These are phyloP conservation scores for Peromyscus melanophrys DNA, from an alignment of 2,797 vertebrate species.

Conservation along the genomic window DNA sequence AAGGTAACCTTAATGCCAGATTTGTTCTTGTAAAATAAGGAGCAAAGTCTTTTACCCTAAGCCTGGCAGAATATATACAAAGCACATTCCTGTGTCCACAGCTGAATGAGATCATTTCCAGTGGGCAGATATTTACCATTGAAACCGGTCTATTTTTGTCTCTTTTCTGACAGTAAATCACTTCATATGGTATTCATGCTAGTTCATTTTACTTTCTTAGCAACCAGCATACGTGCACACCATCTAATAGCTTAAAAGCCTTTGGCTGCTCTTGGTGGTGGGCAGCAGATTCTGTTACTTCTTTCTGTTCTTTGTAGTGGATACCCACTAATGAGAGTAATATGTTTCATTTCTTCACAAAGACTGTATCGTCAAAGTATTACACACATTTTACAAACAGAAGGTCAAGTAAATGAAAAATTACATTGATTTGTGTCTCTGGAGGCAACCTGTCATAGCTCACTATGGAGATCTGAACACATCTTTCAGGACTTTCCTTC, in stretches of 20 bases:
- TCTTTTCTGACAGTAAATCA: background rate
- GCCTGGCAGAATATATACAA: accelerated
- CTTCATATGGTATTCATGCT: no score
- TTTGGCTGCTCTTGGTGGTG: background rate
- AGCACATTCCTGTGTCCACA: background rate
- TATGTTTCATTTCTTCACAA: background rate
- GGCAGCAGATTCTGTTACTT: background rate
- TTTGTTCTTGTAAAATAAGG: background rate
- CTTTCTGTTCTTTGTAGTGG: background rate
- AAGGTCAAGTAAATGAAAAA: background rate
- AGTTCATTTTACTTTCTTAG: background rate
- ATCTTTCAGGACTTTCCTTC: background rate
- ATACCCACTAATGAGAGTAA: background rate
- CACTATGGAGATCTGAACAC: background rate
- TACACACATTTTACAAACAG: background rate
- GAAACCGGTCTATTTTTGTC: background rate
- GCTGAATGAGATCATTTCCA: background rate
- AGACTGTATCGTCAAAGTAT: background rate
- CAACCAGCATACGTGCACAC: background rate
- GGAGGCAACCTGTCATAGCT: background rate
- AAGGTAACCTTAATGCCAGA: accelerated
- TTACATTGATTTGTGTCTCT: background rate
- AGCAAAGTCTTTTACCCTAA: no score
- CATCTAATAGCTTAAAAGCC: background rate
- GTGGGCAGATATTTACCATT: accelerated